Evolutionary conservation across 1,140 invertebrate species (phyloP), one percentile per base, ranked within the genome.

Genomic region (Asobara japonica): DNA sequence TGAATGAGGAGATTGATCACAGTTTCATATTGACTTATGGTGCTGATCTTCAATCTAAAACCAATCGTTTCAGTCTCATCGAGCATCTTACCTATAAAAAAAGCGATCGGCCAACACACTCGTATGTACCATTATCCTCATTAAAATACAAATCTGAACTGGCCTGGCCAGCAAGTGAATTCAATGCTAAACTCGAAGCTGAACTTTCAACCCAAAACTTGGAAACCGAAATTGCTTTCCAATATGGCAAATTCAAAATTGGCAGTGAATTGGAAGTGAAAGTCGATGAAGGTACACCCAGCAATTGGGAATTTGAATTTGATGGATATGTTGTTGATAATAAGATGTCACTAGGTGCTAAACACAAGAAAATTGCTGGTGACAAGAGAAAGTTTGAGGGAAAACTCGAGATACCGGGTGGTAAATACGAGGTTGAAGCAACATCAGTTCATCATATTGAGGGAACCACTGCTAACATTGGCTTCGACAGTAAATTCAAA

Each of bases 331-430:
- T 90, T 3, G 79, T 92, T 75, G 88, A 90, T 3, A 91, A 91
- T 62, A 89, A 88, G 29, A 10, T 93, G 0, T 88, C 91, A 65
- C 22, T 90, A 0, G 85, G 90, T 66, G 80, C 88, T 0, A 90
- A 90, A 62, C 86, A 91, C 13, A 87, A 89, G 13, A 84, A 90
- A 4, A 62, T 90, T 0, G 86, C 77, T 1, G 84, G 87, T 3
- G 88, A 90, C 6, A 91, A 92, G 77, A 91, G 89, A 25, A 92
- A 92, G 72, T 89, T 91, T 38, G 86, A 88, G 31, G 90, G 91
- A 73, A 89, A 88, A 10, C 56, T 93, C 0, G 88, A 89, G 30
- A 66, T 93, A 1, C 89, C 89, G 6, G 89, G 90, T n/a, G 88
- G 90, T 27, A 92, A 90, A 80, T 90, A 92, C 72, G 89, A 91